Evolutionary conservation across 2,888 invertebrate species (phyloP).

Genomic region (Polydrusus pterygomalis): DNA sequence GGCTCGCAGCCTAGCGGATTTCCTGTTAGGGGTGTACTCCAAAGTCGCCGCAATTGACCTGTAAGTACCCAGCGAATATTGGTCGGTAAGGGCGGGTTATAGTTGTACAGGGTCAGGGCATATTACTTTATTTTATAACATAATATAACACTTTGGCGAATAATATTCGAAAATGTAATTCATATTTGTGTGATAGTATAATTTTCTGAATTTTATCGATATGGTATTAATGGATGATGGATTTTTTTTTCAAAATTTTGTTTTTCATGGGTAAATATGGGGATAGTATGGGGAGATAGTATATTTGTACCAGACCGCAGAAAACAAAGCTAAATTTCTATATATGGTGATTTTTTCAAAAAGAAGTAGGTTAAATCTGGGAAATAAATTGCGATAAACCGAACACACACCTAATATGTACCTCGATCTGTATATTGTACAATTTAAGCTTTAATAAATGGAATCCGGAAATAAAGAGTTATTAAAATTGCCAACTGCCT

Average conservation of each 20-base stretch:
- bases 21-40: slow-evolving; percentile 35
- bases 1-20: slow-evolving; percentile 23
- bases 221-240: not conserved
- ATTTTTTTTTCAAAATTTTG: not conserved
- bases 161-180: not conserved
- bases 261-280: not conserved
- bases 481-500: too few relatives aligned
- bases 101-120: slow-evolving; percentile 31
- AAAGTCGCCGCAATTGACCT: slow-evolving; percentile 51
- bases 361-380: not conserved
- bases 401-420: not conserved
- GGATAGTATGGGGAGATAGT: too few relatives aligned
- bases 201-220: slow-evolving; percentile 10
- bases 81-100: slow-evolving; percentile 41
- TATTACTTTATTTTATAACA: slow-evolving; percentile 19
- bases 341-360: too few relatives aligned
- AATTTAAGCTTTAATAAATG: too few relatives aligned
- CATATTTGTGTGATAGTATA: too few relatives aligned
- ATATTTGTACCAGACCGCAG: too few relatives aligned
- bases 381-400: not conserved
- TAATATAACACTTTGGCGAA: too few relatives aligned
- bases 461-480: too few relatives aligned
- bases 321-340: too few relatives aligned
- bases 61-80: slow-evolving; percentile 42
- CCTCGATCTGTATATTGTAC: not conserved